A percentile compares a stretch with the other conserved stretches of the same genome.
Conservation (phyloP, 1,140 invertebrate genomes). For the Saccostrea cuccullata region DNA sequence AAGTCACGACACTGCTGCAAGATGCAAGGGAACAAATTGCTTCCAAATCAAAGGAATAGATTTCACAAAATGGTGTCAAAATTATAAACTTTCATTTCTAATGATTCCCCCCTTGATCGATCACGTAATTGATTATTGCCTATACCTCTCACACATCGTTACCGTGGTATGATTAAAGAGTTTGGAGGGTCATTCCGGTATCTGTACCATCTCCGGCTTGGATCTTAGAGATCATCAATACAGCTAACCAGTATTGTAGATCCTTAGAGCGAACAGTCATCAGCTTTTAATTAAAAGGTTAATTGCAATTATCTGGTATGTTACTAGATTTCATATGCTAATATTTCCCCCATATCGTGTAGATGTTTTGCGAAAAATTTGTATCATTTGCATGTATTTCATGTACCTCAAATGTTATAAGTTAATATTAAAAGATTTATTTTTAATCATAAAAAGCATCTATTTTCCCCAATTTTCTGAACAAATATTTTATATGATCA, state of each 20-base stretch:
- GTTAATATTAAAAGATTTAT: too few species aligned
- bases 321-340: neutral
- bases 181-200: neutral
- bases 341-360: neutral
- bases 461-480: too few species aligned
- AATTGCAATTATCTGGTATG: conserved; percentile 3
- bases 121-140: neutral
- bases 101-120: neutral
- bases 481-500: too few species aligned
- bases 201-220: neutral
- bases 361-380: neutral
- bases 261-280: neutral
- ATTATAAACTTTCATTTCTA: neutral
- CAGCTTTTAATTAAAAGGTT: conserved; percentile 3
- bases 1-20: too few species aligned
- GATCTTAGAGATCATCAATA: neutral
- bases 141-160: neutral
- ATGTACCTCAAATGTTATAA: neutral
- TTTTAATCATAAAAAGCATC: too few species aligned
- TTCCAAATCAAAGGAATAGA: too few species aligned
- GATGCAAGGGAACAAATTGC: too few species aligned
- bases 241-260: neutral
- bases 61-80: neutral
- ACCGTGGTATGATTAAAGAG: neutral
- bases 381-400: neutral